phyloP scores from a whole-genome alignment of 2,797 vertebrate species.

The Falco concolor region DNA sequence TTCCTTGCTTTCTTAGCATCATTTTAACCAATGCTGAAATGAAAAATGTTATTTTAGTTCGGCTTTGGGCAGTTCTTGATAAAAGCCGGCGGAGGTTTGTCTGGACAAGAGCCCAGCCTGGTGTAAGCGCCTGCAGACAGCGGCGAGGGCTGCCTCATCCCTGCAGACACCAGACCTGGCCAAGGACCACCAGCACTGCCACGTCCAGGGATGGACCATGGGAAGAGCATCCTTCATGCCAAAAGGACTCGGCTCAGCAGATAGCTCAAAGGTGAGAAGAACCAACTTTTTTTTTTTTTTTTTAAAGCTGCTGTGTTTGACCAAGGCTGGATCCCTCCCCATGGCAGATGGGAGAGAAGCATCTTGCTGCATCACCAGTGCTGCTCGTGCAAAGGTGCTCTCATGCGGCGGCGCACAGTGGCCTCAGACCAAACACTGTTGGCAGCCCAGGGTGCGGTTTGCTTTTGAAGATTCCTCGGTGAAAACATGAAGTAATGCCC shows the following conservation, averaged over 20 bases:
- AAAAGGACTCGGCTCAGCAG: not conserved
- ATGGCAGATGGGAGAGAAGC: not conserved
- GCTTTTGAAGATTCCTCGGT: not conserved
- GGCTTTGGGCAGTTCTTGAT: not conserved
- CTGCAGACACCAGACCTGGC: not conserved
- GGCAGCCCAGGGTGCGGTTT: not conserved
- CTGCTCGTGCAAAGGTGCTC: fast-evolving
- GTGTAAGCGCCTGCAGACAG: not conserved
- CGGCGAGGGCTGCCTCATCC: not conserved
- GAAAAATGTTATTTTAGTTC: not conserved
- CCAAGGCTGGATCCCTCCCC: fast-evolving
- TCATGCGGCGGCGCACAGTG: not conserved
- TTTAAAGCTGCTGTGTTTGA: not conserved
- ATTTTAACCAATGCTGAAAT: not conserved
- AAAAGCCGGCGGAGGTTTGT: not conserved
- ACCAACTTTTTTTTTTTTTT: not conserved
- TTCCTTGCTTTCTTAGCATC: not conserved
- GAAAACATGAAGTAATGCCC: not conserved
- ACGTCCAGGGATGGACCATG: too few species aligned
- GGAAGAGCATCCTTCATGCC: not conserved
- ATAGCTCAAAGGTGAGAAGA: not conserved
- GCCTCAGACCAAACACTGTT: not conserved
- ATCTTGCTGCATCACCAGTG: fast-evolving
- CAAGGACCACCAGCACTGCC: not conserved
- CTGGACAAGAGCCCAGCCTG: not conserved